phyloP scores from a whole-genome alignment of 2,797 vertebrate species.

The Poeciliopsis gracilis region DNA sequence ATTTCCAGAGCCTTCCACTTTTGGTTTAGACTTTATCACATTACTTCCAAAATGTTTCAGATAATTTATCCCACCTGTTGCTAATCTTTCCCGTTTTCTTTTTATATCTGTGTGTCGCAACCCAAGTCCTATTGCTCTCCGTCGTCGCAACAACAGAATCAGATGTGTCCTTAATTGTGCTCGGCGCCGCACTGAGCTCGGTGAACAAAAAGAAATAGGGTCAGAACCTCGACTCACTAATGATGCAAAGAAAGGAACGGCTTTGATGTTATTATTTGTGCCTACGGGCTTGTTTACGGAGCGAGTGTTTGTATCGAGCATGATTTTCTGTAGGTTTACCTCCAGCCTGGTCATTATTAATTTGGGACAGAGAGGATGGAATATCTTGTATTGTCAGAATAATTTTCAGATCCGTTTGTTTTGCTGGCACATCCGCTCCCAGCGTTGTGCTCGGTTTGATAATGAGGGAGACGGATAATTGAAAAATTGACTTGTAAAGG shows the following conservation, averaged over 20 bases:
- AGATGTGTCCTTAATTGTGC: slow-evolving; percentile 18
- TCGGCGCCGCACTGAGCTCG: background rate
- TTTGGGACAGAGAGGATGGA: slow-evolving; percentile 39
- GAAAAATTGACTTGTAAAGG: slow-evolving; percentile 23
- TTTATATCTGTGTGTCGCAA: background rate
- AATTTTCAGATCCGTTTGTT: slow-evolving; percentile 48
- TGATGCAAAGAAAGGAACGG: slow-evolving; percentile 10
- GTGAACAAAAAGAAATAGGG: slow-evolving; percentile 25
- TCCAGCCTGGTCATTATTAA: slow-evolving; percentile 44
- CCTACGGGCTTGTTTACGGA: slow-evolving; percentile 63
- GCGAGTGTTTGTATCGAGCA: slow-evolving; percentile 45
- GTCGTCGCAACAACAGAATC: slow-evolving; percentile 14
- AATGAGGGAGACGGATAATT: slow-evolving; percentile 22
- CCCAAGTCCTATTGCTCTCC: background rate
- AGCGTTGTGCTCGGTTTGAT: slow-evolving; percentile 23
- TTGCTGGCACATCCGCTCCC: slow-evolving; percentile 13
- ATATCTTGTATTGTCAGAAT: slow-evolving; percentile 46
- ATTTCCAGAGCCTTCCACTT: background rate
- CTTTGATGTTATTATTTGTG: slow-evolving; percentile 43
- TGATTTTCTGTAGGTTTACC: slow-evolving; percentile 35
- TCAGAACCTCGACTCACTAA: slow-evolving; percentile 15
- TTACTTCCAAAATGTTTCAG: background rate
- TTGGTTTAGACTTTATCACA: background rate
- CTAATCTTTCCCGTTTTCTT: background rate
- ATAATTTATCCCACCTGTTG: background rate